Evolutionary conservation across 2,113 vertebrate genomes (phyloP).

Genomic region (Perca schrenkii): DNA sequence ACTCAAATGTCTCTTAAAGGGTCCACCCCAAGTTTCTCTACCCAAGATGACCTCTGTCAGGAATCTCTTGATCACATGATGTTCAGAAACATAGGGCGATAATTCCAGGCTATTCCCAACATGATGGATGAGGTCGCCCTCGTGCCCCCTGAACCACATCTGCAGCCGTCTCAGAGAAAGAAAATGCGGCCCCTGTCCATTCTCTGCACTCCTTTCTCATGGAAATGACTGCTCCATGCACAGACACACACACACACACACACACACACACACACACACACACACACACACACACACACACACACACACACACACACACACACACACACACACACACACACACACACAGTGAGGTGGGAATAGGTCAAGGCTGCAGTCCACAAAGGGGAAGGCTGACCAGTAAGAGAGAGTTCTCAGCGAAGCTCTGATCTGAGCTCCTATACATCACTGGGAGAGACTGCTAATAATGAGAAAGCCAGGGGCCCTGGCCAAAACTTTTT

Average conservation of each 20-base stretch:
- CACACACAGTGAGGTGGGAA: conserved; percentile 68
- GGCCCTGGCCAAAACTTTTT: conserved; percentile 65
- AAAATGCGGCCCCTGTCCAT: conserved; percentile 74
- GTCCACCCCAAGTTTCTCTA: conserved; percentile 35
- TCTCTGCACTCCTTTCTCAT: conserved; percentile 78
- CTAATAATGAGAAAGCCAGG: conserved; percentile 77
- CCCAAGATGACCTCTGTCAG: conserved; percentile 66
- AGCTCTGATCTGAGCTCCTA: conserved; percentile 47
- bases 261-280: conserved; percentile 33
- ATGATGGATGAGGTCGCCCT: conserved; percentile 74
- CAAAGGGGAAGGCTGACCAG: conserved; percentile 78
- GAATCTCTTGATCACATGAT: conserved; percentile 66
- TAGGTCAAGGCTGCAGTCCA: conserved; percentile 77
- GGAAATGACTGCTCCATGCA: conserved; percentile 71
- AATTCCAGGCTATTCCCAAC: conserved; percentile 66
- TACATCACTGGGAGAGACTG: conserved; percentile 68
- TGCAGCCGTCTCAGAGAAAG: conserved; percentile 55
- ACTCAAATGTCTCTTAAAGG: conserved; percentile 35
- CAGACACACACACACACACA: conserved; percentile 45
- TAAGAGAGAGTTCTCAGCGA: conserved; percentile 56
- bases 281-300: conserved; percentile 35
- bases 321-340: conserved; percentile 42
- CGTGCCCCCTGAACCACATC: conserved; percentile 48
- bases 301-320: conserved; percentile 21
- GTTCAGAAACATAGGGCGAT: conserved; percentile 53